Evolutionary conservation across 2,888 invertebrate species (phyloP).

Genomic region (Caenorhabditis virilis): DNA sequence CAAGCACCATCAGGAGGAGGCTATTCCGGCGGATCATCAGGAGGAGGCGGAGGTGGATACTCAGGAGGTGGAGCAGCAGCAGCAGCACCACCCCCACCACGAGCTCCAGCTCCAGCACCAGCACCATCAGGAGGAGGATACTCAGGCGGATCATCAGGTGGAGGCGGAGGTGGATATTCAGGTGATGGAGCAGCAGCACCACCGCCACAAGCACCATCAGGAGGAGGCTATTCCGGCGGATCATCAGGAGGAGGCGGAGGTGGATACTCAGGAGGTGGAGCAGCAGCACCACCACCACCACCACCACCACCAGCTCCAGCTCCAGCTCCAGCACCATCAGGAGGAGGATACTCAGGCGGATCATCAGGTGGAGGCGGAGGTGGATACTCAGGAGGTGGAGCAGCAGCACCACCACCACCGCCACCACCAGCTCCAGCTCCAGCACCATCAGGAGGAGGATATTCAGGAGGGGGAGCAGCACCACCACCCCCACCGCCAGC

Average conservation of each 20-base stretch:
- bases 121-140: constrained; percentile 17
- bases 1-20: no score
- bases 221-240: no score
- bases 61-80: constrained; percentile 12
- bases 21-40: no score
- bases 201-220: neutral
- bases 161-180: constrained; percentile 10
- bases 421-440: constrained; percentile 18
- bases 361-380: constrained; percentile 7
- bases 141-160: no score
- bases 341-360: constrained; percentile 12
- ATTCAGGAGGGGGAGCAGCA: constrained; percentile 12
- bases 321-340: neutral
- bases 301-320: constrained; percentile 1
- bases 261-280: constrained; percentile 5
- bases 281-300: constrained; percentile 3
- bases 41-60: no score
- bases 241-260: constrained; percentile 9
- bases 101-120: constrained; percentile 16
- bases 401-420: constrained; percentile 5
- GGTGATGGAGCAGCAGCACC: constrained; percentile 5
- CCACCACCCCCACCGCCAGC: constrained; percentile 13
- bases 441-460: constrained; percentile 17
- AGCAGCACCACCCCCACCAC: constrained; percentile 20
- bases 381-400: neutral